A percentile compares a stretch with the other conserved stretches of the same genome.
phyloP scores from a whole-genome alignment of 2,113 vertebrate species.

The Colaptes auratus region DNA sequence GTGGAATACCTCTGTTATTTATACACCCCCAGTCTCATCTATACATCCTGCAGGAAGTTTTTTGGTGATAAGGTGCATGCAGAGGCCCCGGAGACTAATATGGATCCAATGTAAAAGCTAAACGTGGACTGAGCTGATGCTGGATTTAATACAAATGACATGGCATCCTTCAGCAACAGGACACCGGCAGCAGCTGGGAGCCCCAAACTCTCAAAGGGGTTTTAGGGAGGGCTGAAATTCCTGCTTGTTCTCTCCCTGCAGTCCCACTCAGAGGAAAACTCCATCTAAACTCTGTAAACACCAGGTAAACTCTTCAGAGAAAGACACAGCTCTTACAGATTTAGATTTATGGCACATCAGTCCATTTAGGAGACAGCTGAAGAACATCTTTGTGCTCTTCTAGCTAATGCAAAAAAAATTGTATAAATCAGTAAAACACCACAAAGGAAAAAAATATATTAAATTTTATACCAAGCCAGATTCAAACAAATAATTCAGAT shows the following conservation, averaged over 20 bases:
- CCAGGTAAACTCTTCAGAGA: neutral
- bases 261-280: neutral
- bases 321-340: fast-evolving
- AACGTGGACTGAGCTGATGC: neutral
- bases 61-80: neutral
- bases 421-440: neutral
- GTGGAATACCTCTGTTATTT: neutral
- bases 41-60: neutral
- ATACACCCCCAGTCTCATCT: neutral
- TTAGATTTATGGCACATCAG: neutral
- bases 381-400: neutral
- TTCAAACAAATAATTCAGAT: neutral
- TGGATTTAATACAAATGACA: neutral
- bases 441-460: neutral
- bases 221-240: neutral
- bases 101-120: neutral
- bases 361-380: neutral
- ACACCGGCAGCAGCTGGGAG: neutral
- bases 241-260: neutral
- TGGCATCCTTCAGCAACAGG: neutral
- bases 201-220: neutral
- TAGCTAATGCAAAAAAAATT: neutral
- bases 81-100: neutral
- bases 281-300: neutral
- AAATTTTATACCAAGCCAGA: neutral